Percentiles rank a stretch among this genome's conserved stretches.
phyloP scores from a whole-genome alignment of 1,140 invertebrate species.

The Orchestia grillus region DNA sequence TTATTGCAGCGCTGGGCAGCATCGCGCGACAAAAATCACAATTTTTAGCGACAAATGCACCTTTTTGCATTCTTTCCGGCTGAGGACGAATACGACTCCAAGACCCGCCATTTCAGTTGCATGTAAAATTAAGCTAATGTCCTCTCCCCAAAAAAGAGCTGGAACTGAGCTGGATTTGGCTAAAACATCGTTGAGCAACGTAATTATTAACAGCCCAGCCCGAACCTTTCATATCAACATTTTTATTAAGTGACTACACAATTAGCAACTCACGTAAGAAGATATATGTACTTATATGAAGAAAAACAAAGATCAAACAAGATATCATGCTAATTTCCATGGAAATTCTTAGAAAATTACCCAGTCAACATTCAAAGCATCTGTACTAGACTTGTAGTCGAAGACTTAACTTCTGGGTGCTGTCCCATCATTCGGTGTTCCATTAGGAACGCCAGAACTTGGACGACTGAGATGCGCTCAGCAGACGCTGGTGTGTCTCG shows the following conservation, averaged over 20 bases:
- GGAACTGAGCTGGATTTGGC: background rate
- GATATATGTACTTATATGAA: background rate
- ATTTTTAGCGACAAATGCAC: background rate
- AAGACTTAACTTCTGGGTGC: background rate
- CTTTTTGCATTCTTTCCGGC: background rate
- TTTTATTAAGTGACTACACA: too few relatives aligned
- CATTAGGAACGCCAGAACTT: background rate
- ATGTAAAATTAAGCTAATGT: background rate
- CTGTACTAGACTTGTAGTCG: background rate
- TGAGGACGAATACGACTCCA: background rate
- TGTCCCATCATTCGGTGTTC: background rate
- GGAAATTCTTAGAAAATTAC: background rate
- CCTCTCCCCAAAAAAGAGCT: background rate
- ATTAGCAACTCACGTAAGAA: background rate
- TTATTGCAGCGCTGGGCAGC: constrained; percentile 1
- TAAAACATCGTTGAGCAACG: background rate
- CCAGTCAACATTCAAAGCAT: background rate
- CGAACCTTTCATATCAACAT: background rate
- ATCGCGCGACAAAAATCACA: background rate
- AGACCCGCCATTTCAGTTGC: background rate
- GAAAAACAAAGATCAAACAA: background rate
- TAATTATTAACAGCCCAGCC: background rate
- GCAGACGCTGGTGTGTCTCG: background rate
- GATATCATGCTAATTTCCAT: background rate
- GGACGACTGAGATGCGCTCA: background rate